Conservation (phyloP, 2,113 vertebrate genomes). For the Amphiprion percula region DNA sequence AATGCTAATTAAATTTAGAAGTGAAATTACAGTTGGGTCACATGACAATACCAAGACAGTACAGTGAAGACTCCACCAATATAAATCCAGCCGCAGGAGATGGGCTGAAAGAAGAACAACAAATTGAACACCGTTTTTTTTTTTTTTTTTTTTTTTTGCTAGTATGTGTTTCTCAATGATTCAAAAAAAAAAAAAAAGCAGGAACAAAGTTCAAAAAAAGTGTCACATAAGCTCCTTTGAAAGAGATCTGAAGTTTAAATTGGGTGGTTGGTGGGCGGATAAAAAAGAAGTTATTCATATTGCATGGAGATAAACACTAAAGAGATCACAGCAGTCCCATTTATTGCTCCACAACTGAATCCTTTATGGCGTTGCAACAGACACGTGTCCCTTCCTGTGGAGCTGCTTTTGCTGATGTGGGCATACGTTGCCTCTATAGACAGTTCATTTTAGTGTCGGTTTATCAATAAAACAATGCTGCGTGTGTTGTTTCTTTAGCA, state of each 20-base stretch:
- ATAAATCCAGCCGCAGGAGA: slow-evolving; percentile 38
- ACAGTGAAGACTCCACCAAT: slow-evolving; percentile 39
- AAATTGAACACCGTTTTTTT: neutral
- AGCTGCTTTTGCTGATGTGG: slow-evolving; percentile 18
- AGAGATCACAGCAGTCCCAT: slow-evolving; percentile 43
- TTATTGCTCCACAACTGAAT: slow-evolving; percentile 6
- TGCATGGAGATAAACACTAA: slow-evolving; percentile 26
- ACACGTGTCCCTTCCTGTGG: neutral
- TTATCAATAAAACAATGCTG: slow-evolving; percentile 13
- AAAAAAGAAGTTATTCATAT: slow-evolving; percentile 16
- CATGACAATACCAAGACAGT: slow-evolving; percentile 65
- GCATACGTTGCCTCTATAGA: slow-evolving; percentile 25
- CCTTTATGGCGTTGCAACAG: neutral
- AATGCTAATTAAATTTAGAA: slow-evolving; percentile 82
- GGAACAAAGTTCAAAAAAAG: slow-evolving; percentile 23
- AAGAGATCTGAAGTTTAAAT: slow-evolving; percentile 22
- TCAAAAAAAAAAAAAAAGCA: neutral
- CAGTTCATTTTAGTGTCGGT: slow-evolving; percentile 23
- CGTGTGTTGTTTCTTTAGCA: neutral
- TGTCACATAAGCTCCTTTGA: slow-evolving; percentile 31
- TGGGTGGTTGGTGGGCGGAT: slow-evolving; percentile 7
- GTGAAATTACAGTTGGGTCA: slow-evolving; percentile 75
- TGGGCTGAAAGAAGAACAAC: slow-evolving; percentile 18
- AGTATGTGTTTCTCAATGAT: neutral
- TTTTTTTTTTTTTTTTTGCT: neutral